Evolutionary conservation across 53 echinoderm and acorn worm species (phyloP).

Genomic region (Echinometra lucunter): DNA sequence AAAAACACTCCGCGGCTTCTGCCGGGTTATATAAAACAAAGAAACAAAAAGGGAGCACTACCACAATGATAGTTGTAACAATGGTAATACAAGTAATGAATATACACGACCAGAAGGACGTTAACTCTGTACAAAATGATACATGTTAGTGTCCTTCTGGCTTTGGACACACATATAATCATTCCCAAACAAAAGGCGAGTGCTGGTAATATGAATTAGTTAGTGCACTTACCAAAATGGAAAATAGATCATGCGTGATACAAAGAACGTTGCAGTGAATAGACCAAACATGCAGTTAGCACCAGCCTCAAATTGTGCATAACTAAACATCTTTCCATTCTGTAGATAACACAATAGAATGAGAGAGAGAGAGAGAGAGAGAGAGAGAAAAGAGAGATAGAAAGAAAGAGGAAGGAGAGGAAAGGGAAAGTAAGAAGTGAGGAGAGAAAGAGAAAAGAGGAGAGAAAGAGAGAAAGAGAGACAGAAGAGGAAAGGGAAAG

Average conservation of each 20-base stretch:
- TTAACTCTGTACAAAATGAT: no score
- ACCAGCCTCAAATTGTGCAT: constrained; percentile 66
- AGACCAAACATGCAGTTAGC: constrained; percentile 75
- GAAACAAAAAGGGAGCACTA: no score
- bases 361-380: no score
- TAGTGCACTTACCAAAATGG: constrained; percentile 84
- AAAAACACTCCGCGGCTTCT: no score
- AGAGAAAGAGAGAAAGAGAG: background rate
- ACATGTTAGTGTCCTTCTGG: no score
- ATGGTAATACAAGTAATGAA: no score
- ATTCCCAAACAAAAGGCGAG: background rate
- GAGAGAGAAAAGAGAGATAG: background rate
- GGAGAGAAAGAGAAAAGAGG: no score
- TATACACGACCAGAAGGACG: no score
- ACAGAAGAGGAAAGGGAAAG: background rate
- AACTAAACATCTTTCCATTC: constrained; percentile 85
- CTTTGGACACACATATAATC: no score
- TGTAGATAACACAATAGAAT: background rate
- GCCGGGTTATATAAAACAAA: no score
- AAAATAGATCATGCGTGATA: constrained; percentile 79
- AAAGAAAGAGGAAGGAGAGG: background rate
- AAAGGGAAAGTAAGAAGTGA: no score
- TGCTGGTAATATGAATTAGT: background rate
- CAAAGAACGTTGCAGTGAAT: constrained; percentile 78
- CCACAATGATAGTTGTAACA: no score